A percentile compares a stretch with the other conserved stretches of the same genome.
Conservation (phyloP, 2,888 invertebrate genomes). For the Philopedon plagiatum region DNA sequence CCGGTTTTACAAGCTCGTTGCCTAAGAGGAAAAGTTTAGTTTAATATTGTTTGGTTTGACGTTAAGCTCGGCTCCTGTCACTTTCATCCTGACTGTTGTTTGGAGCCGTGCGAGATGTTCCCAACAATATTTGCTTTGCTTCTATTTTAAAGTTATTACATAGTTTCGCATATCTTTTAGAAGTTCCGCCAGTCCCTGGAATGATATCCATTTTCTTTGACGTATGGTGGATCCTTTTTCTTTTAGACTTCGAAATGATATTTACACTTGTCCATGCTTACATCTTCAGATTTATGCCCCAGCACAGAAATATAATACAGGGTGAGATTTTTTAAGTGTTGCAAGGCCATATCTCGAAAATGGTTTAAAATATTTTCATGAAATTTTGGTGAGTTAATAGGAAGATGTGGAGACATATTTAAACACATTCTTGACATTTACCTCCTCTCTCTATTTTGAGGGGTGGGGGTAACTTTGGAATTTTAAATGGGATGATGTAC, state of each 20-base stretch:
- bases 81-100: conserved; percentile 68
- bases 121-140: conserved; percentile 65
- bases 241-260: conserved; percentile 4
- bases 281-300: neutral
- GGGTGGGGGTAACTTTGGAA: too few species aligned
- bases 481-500: too few species aligned
- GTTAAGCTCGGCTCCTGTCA: conserved; percentile 69
- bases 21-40: conserved; percentile 70
- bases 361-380: too few species aligned
- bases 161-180: conserved; percentile 62
- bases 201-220: conserved; percentile 49
- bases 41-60: conserved; percentile 71
- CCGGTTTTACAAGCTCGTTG: conserved; percentile 66
- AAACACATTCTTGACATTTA: too few species aligned
- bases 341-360: too few species aligned
- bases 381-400: too few species aligned
- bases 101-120: conserved; percentile 66
- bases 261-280: conserved; percentile 9
- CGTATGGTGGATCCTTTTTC: conserved; percentile 36
- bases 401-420: too few species aligned
- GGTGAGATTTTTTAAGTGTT: too few species aligned
- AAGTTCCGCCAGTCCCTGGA: conserved; percentile 53
- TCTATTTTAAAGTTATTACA: conserved; percentile 66
- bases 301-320: neutral
- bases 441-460: too few species aligned